These are phyloP conservation scores for Meta bourneti DNA, from an alignment of 2,888 invertebrate genomes.

Conservation along the genomic window DNA sequence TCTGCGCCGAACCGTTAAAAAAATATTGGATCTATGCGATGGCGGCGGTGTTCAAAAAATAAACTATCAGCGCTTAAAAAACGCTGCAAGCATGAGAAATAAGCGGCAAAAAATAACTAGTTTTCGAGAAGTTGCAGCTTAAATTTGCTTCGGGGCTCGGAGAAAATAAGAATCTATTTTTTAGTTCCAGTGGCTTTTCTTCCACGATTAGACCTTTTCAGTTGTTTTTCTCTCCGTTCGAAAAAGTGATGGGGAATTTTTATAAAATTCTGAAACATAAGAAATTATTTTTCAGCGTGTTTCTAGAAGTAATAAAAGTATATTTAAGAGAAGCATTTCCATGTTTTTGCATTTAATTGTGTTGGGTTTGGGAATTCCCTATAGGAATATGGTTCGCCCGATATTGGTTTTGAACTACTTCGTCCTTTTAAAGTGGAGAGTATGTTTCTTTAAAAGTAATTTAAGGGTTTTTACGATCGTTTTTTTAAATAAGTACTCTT, in stretches of 20 bases:
- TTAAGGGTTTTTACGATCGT: background rate
- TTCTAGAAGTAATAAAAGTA: background rate
- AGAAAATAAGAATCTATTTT: constrained; percentile 24
- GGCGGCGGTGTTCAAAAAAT: background rate
- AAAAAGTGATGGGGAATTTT: background rate
- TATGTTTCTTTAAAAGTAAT: background rate
- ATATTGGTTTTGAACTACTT: background rate
- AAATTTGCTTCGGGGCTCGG: constrained; percentile 28
- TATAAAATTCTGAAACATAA: background rate
- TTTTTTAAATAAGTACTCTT: background rate
- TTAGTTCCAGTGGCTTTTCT: background rate
- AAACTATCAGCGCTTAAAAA: constrained; percentile 19
- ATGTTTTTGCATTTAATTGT: background rate
- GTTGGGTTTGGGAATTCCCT: background rate
- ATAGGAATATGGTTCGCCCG: background rate
- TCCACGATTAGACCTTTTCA: background rate
- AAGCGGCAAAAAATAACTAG: constrained; percentile 23
- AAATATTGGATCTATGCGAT: constrained; percentile 30
- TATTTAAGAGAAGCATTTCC: background rate
- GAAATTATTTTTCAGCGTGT: background rate
- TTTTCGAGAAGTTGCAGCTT: constrained; percentile 23
- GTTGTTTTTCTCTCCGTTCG: background rate
- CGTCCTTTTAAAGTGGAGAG: background rate
- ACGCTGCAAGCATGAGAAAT: constrained; percentile 20
- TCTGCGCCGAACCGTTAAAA: constrained; percentile 33